These are phyloP conservation scores for Myripristis jacobus DNA, from an alignment of 2,797 vertebrate genomes.

Conservation along the genomic window DNA sequence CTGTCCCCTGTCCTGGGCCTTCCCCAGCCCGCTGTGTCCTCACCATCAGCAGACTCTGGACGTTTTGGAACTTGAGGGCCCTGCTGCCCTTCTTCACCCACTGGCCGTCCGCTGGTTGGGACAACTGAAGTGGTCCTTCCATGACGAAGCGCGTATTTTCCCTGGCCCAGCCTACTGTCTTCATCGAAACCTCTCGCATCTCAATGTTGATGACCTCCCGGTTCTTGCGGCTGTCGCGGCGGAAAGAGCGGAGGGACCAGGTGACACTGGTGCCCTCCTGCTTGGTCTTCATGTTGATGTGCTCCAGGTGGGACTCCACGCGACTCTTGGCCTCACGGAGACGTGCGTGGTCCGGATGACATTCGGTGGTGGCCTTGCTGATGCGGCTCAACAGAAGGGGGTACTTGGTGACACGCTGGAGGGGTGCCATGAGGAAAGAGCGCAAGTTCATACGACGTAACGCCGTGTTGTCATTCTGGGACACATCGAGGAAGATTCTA, in stretches of 20 bases:
- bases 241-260: conserved; percentile 92
- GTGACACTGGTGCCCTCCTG: conserved; percentile 89
- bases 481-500: conserved; percentile 94
- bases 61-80: conserved; percentile 92
- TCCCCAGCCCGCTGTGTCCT: conserved; percentile 81
- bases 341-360: conserved; percentile 88
- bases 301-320: conserved; percentile 93
- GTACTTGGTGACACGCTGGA: conserved; percentile 94
- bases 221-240: conserved; percentile 92
- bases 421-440: conserved; percentile 93
- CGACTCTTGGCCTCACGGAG: conserved; percentile 93
- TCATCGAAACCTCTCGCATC: conserved; percentile 92
- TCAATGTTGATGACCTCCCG: conserved; percentile 92
- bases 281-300: conserved; percentile 96
- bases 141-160: conserved; percentile 92
- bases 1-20: conserved; percentile 42
- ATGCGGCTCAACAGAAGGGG: conserved; percentile 91
- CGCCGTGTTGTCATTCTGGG: conserved; percentile 94
- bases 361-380: conserved; percentile 89
- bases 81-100: conserved; percentile 93
- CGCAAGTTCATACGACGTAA: conserved; percentile 93
- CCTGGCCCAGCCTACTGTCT: conserved; percentile 90
- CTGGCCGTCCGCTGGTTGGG: conserved; percentile 91
- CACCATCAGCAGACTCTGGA: conserved; percentile 92
- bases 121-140: conserved; percentile 91